Percentiles rank a stretch among this genome's conserved stretches.
These are phyloP conservation scores for Lepidochrysops patricia DNA, from an alignment of 2,888 invertebrate species.

Conservation along the genomic window DNA sequence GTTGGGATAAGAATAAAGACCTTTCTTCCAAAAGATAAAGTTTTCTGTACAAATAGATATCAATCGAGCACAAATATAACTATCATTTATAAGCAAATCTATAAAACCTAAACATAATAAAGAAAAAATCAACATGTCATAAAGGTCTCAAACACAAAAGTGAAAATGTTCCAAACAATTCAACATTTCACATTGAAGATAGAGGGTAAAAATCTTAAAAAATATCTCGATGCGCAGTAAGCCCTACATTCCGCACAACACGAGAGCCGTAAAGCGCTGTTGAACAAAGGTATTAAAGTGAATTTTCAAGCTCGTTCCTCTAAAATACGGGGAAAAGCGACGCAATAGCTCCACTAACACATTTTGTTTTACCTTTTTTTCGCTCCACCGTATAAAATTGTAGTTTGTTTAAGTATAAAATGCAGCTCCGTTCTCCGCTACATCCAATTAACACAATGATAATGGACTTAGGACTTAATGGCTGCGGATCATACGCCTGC, in stretches of 20 bases:
- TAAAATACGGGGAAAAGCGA: conserved; percentile 55
- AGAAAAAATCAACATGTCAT: background rate
- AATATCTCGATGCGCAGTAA: conserved; percentile 49
- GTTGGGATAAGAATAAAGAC: too few relatives aligned
- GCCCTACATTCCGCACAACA: conserved; percentile 52
- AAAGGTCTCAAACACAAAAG: background rate
- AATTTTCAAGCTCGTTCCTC: conserved; percentile 61
- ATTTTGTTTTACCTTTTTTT: conserved; percentile 51
- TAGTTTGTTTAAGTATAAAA: conserved; percentile 43
- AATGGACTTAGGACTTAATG: background rate
- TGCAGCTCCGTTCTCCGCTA: conserved; percentile 26
- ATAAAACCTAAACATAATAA: too few relatives aligned
- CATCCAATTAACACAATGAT: conserved; percentile 2
- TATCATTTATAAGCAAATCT: too few relatives aligned
- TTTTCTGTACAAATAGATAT: too few relatives aligned
- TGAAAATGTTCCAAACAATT: background rate
- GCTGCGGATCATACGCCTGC: background rate
- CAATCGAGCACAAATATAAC: too few relatives aligned
- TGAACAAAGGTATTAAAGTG: conserved; percentile 70
- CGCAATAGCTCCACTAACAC: conserved; percentile 59
- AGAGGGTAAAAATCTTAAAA: conserved; percentile 34
- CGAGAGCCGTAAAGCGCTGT: conserved; percentile 61
- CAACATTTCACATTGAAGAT: conserved; percentile 29
- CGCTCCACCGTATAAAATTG: conserved; percentile 54
- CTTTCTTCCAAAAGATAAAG: too few relatives aligned